Evolutionary conservation across 1,140 invertebrate genomes (phyloP), one percentile per base, ranked within the genome.

Genomic region (Drosophila busckii): DNA sequence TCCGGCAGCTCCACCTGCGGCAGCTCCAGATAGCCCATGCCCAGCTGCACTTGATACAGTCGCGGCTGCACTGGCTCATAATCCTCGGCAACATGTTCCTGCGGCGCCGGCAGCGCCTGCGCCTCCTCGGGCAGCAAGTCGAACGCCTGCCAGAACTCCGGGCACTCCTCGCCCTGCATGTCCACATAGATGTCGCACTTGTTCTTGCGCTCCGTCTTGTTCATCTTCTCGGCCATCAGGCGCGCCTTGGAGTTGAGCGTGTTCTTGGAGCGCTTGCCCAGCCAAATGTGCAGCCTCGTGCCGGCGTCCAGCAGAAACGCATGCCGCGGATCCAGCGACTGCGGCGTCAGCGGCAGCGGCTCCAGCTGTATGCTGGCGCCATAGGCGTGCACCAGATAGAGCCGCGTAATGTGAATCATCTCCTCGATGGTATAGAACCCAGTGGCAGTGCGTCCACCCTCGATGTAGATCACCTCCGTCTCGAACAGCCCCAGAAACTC

Each of bases 361-460:
- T 99, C 96, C 78, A 99, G 89, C 86, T 98, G 96, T 15, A 99
- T 93, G 15, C 94, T 93, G 9, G 94, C 93, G 3, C 95, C 96
- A 35, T 94, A 92, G 12, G 93, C 93, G 84, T 96, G 96, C 12
- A 98, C 93, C 84, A 98, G 89, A 88, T 98, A 99, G 41, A 99
- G 87, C 20, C 96, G 91, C 12, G 90, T 93, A 46, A 94, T 91
- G 87, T 95, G 95, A 32, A 94, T 92, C 83, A 93, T 92, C 87
- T 98, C 96, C 89, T 99, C 98, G 12, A 99, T 95, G 0, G 97
- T 98, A 86, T 93, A 99, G 89, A 99, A 99, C 1, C 98, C 98
- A 62, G 96, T 98, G 5, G 95, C 92, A 3, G 98, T 99, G 59
- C 97, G 90, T 3, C 97, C 98, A 35, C 98, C 98, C 89, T 98